phyloP scores from a whole-genome alignment of 2,888 invertebrate genomes.

The Pachycephus smyrnensis region DNA sequence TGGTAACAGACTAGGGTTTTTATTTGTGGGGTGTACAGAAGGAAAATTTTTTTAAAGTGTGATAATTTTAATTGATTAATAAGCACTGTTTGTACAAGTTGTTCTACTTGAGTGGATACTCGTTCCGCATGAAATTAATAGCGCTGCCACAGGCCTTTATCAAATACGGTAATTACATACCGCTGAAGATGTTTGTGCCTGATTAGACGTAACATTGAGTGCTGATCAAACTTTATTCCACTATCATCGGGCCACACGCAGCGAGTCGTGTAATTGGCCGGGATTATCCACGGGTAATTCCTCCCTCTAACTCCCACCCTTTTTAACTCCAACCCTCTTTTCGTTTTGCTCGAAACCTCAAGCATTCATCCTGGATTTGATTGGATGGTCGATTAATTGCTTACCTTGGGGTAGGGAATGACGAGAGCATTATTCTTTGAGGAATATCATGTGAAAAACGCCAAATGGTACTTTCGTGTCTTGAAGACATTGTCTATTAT shows the following conservation, averaged over 20 bases:
- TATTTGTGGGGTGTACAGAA: background rate
- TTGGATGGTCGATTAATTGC: background rate
- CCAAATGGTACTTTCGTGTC: background rate
- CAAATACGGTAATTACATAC: background rate
- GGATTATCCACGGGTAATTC: background rate
- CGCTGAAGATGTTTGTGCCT: slow-evolving; percentile 10
- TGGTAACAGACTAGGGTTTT: background rate
- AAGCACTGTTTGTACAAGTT: background rate
- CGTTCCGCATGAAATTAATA: background rate
- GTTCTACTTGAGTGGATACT: background rate
- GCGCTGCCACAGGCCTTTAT: background rate
- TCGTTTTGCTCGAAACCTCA: background rate
- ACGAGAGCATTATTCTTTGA: background rate
- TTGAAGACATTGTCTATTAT: background rate
- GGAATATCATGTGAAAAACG: background rate
- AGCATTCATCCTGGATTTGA: background rate
- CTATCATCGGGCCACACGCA: slow-evolving; percentile 10
- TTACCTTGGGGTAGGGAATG: background rate
- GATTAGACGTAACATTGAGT: slow-evolving; percentile 45
- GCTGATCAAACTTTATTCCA: slow-evolving; percentile 42
- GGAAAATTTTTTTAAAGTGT: background rate
- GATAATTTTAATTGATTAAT: background rate
- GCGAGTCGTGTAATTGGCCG: slow-evolving; percentile 36
- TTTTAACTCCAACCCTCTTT: background rate
- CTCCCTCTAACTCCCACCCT: background rate